These are phyloP conservation scores for Odontomyia ornata DNA, from an alignment of 2,888 invertebrate species.

Conservation along the genomic window DNA sequence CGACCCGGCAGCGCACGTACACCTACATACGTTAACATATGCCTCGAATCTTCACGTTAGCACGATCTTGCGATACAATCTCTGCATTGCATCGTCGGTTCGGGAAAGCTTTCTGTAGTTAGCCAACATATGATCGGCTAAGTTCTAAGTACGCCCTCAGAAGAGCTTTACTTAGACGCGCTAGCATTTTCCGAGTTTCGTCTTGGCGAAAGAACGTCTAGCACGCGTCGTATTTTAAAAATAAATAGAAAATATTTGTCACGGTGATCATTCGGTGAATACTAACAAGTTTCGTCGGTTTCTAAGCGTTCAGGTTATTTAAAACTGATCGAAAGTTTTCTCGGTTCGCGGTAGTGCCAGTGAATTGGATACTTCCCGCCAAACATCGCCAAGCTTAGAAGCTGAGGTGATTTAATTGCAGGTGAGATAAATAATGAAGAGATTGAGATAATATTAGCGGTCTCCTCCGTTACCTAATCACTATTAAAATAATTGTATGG, in stretches of 20 bases:
- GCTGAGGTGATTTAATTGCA: neutral
- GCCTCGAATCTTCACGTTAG: neutral
- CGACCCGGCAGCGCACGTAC: neutral
- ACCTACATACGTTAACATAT: no score
- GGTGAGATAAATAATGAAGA: neutral
- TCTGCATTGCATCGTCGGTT: neutral
- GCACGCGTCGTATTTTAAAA: neutral
- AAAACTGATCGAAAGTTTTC: neutral
- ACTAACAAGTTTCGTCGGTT: neutral
- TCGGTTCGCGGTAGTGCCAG: neutral
- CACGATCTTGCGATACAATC: slow-evolving; percentile 14
- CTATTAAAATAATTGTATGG: no score
- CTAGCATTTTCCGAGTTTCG: slow-evolving; percentile 10
- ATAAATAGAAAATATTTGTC: neutral
- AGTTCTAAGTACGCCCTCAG: neutral
- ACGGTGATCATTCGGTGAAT: neutral
- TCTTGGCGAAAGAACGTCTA: neutral
- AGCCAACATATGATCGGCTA: neutral
- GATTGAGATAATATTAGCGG: no score
- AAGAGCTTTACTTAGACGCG: neutral
- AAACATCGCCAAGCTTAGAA: neutral
- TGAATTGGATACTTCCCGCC: neutral
- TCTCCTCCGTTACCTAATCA: no score
- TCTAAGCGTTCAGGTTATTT: neutral
- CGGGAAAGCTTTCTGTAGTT: neutral